Evolutionary conservation across 2,797 vertebrate species (phyloP), one percentile per base, ranked within the genome.

Genomic region (Coilia nasus): DNA sequence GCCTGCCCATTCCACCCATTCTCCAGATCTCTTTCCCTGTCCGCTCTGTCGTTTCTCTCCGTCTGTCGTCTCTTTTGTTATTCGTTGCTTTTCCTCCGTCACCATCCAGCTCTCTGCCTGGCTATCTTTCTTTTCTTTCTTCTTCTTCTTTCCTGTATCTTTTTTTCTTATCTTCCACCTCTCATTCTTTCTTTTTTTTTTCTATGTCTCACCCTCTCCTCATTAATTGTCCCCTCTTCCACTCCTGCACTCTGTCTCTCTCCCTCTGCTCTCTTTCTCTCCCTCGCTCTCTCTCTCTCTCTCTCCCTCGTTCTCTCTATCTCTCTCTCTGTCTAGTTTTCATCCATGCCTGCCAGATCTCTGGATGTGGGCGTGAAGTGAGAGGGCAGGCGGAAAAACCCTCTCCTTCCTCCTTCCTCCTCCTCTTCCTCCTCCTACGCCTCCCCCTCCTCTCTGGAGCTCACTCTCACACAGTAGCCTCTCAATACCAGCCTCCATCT

Each of bases 271-370:
- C 23, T 67, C 62, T 12, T 3, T 28, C 62, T 71, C 64, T 31
- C 28, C 15, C 28, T 75, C 28, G 0, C 15, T 35, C 67, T 75
- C 25, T 11, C 59, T 41, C 35, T 41, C 35, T 41, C 35, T 41
- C 35, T n/a, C 60, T 6, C 59, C 14, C 54, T 56, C 17, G 1
- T 2, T 41, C 35, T 41, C 35, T 41, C 35, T 41, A 1, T n/a
- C 60, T 6, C 59, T 62, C 59, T 10, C 50, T 12, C 5, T n/a
- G 4, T 28, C 9, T 64, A 12, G 62, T 75, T 28, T 11, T 75
- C 67, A 31, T 15, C 67, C 67, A 35, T 84, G 46, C 81, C 84
- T 83, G 82, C 84, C 4, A 7, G 83, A 80, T n/a, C 82, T 64
- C 56, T 41, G 59, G 62, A 50, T 67, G 54, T 17, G 81, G 0